Percentiles rank a stretch among this genome's conserved stretches.
phyloP scores from a whole-genome alignment of 2,888 invertebrate genomes.

The Ryuthela nishihirai region DNA sequence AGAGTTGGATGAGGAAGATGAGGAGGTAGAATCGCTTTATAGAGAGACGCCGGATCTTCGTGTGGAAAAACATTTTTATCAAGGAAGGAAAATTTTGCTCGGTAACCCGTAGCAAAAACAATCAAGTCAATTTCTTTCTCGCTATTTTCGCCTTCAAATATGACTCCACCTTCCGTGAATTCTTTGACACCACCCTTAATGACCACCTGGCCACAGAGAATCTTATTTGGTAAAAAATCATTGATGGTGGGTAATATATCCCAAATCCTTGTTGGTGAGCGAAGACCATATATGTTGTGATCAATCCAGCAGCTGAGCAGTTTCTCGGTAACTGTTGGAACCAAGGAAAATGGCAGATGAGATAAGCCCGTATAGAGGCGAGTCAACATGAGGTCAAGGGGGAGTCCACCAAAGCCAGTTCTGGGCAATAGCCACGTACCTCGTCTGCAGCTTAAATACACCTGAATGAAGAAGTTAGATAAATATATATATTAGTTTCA shows the following conservation, averaged over 20 bases:
- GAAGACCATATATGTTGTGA: too few relatives aligned
- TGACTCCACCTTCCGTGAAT: not conserved
- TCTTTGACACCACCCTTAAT: conserved; percentile 43
- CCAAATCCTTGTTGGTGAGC: too few relatives aligned
- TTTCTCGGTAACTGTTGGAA: too few relatives aligned
- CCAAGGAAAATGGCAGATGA: too few relatives aligned
- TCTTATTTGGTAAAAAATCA: conserved; percentile 53
- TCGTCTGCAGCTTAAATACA: too few relatives aligned
- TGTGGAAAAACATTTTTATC: conserved; percentile 11
- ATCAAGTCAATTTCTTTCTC: conserved; percentile 17
- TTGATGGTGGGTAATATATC: conserved; percentile 49
- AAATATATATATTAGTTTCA: too few relatives aligned
- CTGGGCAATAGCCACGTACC: too few relatives aligned
- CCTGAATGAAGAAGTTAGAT: too few relatives aligned
- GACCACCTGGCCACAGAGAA: conserved; percentile 49
- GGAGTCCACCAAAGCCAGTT: too few relatives aligned
- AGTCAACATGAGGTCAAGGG: too few relatives aligned
- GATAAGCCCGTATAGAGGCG: too few relatives aligned
- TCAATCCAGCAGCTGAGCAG: too few relatives aligned
- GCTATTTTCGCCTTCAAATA: conserved; percentile 2
- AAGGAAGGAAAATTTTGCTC: conserved; percentile 14
- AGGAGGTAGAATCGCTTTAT: conserved; percentile 1
- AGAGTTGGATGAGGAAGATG: conserved; percentile 75
- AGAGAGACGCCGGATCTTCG: conserved; percentile 9
- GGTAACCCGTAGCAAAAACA: conserved; percentile 30